These are phyloP conservation scores for Diogma glabrata DNA, from an alignment of 2,888 invertebrate genomes.

Conservation along the genomic window DNA sequence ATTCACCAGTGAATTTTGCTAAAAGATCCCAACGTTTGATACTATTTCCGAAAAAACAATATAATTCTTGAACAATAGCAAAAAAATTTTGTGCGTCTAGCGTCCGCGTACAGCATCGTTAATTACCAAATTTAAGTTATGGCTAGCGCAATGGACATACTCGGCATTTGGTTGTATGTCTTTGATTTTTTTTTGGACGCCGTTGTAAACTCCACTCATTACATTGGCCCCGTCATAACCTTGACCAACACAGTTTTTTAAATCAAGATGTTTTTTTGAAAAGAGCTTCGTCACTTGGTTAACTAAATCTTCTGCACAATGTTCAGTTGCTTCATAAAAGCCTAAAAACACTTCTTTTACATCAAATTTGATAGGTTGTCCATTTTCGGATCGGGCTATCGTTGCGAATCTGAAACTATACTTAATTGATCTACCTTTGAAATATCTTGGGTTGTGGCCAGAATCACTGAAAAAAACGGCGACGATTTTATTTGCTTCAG, in stretches of 20 bases:
- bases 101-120: conserved; percentile 8
- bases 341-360: conserved; percentile 18
- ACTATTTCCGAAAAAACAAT: conserved; percentile 21
- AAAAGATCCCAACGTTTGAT: conserved; percentile 21
- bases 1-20: conserved; percentile 21
- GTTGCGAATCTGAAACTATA: too few species aligned
- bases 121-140: conserved; percentile 10
- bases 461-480: conserved; percentile 23
- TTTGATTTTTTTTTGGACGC: conserved; percentile 14
- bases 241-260: conserved; percentile 9
- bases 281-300: too few species aligned
- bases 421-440: conserved; percentile 26
- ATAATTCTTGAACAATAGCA: conserved; percentile 19
- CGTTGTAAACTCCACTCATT: conserved; percentile 13
- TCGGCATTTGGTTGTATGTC: conserved; percentile 20
- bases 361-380: neutral
- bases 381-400: too few species aligned
- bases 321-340: conserved; percentile 20
- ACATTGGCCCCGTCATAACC: conserved; percentile 16
- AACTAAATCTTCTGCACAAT: too few species aligned
- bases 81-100: too few species aligned
- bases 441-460: conserved; percentile 25
- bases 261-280: conserved; percentile 8
- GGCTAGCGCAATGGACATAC: conserved; percentile 10
- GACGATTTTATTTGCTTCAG: conserved; percentile 22